Evolutionary conservation across 1,140 invertebrate species (phyloP).

Genomic region (Metaphire vulgaris): DNA sequence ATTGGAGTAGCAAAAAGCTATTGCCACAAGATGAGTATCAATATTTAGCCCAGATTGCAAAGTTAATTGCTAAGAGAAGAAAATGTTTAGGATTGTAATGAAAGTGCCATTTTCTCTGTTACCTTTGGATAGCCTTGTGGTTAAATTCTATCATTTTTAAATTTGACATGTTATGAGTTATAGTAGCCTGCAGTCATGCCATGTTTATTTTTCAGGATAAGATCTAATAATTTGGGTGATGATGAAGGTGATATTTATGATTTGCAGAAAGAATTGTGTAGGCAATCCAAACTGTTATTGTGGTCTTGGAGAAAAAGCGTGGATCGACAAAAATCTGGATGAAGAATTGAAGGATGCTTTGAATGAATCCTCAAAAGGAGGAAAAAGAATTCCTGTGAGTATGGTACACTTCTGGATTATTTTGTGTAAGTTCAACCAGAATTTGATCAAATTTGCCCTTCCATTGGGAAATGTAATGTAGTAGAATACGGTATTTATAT

Average conservation of each 20-base stretch:
- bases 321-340: background rate
- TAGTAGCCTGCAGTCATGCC: background rate
- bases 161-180: background rate
- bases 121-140: background rate
- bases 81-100: background rate
- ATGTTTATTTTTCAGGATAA: background rate
- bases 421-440: too few species aligned
- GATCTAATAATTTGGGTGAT: background rate
- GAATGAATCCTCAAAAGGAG: background rate
- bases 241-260: background rate
- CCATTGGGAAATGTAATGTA: too few species aligned
- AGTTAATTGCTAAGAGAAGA: too few species aligned
- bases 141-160: background rate
- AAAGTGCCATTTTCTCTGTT: background rate
- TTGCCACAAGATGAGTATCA: too few species aligned
- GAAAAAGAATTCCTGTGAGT: constrained; percentile 5
- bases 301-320: constrained; percentile 18
- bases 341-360: constrained; percentile 35
- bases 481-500: too few species aligned
- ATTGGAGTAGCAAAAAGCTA: too few species aligned
- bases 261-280: background rate
- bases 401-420: too few species aligned
- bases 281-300: background rate
- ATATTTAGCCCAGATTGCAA: too few species aligned
- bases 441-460: too few species aligned